A percentile compares a stretch with the other conserved stretches of the same genome.
These are phyloP conservation scores for Bedellia somnulentella DNA, from an alignment of 2,888 invertebrate genomes.

Conservation along the genomic window DNA sequence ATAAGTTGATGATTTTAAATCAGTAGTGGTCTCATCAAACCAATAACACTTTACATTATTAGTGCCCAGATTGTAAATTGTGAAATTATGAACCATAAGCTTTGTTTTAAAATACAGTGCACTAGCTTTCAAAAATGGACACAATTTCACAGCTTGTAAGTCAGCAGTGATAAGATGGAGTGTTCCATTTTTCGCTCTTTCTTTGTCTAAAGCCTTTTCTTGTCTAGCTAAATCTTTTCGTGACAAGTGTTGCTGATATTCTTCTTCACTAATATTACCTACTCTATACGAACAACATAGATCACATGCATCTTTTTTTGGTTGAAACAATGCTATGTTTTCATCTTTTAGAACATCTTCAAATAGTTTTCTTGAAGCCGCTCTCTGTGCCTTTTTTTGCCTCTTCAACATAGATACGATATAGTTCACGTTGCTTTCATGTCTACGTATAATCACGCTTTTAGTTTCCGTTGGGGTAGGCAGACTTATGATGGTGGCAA, in stretches of 20 bases:
- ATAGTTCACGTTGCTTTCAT: too few relatives aligned
- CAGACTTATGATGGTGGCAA: too few relatives aligned
- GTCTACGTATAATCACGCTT: too few relatives aligned
- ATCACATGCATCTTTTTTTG: constrained; percentile 14
- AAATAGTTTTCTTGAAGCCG: constrained; percentile 14
- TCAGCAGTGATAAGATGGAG: constrained; percentile 13
- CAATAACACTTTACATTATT: constrained; percentile 14
- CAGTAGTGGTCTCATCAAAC: constrained; percentile 15
- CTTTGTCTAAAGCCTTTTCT: constrained; percentile 14
- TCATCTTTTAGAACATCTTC: constrained; percentile 11
- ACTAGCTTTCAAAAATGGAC: constrained; percentile 14
- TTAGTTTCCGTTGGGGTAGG: too few relatives aligned
- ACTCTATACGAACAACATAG: constrained; percentile 12
- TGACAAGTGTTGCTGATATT: constrained; percentile 10
- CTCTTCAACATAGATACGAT: too few relatives aligned
- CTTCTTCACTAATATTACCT: constrained; percentile 12
- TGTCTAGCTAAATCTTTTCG: constrained; percentile 10
- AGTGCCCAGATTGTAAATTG: constrained; percentile 14
- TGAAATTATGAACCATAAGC: constrained; percentile 17
- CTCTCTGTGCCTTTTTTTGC: too few relatives aligned
- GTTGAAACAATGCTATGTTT: constrained; percentile 15
- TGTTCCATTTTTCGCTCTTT: constrained; percentile 12
- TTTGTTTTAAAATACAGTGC: constrained; percentile 18
- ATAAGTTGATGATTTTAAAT: constrained; percentile 15
- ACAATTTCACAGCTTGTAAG: constrained; percentile 17